Conservation (phyloP, 2,888 invertebrate genomes). For the Macrosoma leucophasiata region DNA sequence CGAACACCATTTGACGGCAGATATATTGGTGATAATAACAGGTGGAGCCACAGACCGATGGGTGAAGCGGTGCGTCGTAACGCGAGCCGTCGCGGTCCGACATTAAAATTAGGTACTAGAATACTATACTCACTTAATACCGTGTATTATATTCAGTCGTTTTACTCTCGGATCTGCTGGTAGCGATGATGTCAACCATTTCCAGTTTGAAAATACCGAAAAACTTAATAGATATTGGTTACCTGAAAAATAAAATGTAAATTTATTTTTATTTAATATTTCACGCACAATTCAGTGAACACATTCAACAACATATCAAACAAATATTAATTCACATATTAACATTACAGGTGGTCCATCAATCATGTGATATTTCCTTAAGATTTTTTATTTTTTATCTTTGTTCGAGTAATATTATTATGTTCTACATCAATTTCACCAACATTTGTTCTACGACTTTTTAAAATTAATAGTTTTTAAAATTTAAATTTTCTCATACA, state of each 20-base stretch:
- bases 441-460: no score
- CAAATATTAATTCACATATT: no score
- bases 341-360: no score
- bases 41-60: background rate
- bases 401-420: no score
- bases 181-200: constrained; percentile 13
- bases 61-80: background rate
- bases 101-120: background rate
- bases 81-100: background rate
- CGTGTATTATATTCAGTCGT: constrained; percentile 20
- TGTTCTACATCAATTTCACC: no score
- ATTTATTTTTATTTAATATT: no score
- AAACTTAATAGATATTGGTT: constrained; percentile 21
- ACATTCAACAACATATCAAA: no score
- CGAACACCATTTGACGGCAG: background rate
- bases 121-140: constrained; percentile 21
- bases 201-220: constrained; percentile 24
- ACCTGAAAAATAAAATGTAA: constrained; percentile 13
- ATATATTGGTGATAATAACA: background rate
- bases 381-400: no score
- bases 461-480: no score
- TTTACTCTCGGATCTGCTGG: constrained; percentile 11
- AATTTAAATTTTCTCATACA: no score
- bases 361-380: no score
- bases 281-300: no score